Conservation (phyloP, 1,140 invertebrate species). For the Brachionus calyciflorus region DNA sequence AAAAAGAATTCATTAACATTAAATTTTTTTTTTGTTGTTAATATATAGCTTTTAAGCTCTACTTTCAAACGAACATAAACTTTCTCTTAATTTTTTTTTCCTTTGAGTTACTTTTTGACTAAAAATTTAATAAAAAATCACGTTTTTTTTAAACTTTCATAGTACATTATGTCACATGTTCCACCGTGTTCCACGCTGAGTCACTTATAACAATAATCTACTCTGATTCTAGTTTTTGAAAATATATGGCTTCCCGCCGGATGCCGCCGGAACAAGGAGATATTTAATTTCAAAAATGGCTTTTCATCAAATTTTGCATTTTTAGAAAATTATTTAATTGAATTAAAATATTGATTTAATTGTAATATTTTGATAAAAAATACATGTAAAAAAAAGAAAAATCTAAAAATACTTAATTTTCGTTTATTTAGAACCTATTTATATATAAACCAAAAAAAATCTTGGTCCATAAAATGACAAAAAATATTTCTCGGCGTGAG, state of each 20-base stretch:
- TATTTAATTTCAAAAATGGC: slow-evolving; percentile 1
- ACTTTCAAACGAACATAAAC: not conserved
- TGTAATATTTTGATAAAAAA: not conserved
- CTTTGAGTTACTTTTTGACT: not conserved
- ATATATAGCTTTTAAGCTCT: slow-evolving; percentile 5
- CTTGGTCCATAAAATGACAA: not conserved
- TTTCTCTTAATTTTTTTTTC: too few relatives aligned
- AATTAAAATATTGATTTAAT: not conserved
- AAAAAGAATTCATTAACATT: slow-evolving; percentile 3
- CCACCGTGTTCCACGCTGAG: not conserved
- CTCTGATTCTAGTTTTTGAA: not conserved
- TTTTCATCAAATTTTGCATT: slow-evolving; percentile 1
- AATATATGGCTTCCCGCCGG: not conserved
- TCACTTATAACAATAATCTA: not conserved
- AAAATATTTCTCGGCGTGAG: not conserved
- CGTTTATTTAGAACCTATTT: slow-evolving; percentile 1
- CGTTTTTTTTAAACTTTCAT: slow-evolving; percentile 5
- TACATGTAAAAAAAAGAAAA: not conserved
- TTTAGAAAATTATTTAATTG: slow-evolving; percentile 16
- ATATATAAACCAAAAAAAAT: not conserved
- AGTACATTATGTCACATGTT: not conserved
- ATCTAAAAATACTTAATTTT: slow-evolving; percentile 18
- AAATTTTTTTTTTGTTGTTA: slow-evolving; percentile 2
- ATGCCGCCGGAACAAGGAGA: not conserved
- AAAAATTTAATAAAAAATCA: slow-evolving; percentile 1